Percentiles rank a stretch among this genome's conserved stretches.
These are phyloP conservation scores for Murina feae DNA, from an alignment of 2,113 vertebrate species.

Conservation along the genomic window DNA sequence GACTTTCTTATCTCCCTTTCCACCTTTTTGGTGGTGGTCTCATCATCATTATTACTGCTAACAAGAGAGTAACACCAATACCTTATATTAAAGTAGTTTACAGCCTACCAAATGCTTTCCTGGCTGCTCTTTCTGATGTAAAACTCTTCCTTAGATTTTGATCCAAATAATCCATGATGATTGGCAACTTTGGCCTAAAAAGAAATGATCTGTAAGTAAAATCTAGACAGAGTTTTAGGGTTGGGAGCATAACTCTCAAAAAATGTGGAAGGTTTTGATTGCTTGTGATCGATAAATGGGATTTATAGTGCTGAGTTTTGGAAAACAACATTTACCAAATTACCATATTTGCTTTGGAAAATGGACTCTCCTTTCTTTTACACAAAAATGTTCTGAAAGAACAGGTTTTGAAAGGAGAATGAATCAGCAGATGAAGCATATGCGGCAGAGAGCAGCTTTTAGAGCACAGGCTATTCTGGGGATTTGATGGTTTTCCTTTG, in stretches of 20 bases:
- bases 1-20: not conserved
- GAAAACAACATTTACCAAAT: not conserved
- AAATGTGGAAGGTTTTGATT: not conserved
- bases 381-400: not conserved
- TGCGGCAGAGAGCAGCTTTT: not conserved
- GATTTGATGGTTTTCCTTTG: constrained; percentile 21
- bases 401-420: not conserved
- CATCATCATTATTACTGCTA: accelerated
- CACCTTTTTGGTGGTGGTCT: accelerated
- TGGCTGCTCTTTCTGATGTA: not conserved
- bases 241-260: not conserved
- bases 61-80: not conserved
- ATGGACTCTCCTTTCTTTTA: not conserved
- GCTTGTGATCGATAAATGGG: not conserved
- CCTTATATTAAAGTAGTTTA: accelerated
- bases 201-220: not conserved
- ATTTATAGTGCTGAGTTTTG: not conserved
- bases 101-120: not conserved
- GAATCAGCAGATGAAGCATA: not conserved
- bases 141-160: not conserved
- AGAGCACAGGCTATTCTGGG: not conserved
- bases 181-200: not conserved
- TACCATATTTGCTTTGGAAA: not conserved
- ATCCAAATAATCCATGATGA: not conserved
- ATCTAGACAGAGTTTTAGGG: not conserved